Evolutionary conservation across 2,113 vertebrate species (phyloP).

Genomic region (Corythaixoides concolor): DNA sequence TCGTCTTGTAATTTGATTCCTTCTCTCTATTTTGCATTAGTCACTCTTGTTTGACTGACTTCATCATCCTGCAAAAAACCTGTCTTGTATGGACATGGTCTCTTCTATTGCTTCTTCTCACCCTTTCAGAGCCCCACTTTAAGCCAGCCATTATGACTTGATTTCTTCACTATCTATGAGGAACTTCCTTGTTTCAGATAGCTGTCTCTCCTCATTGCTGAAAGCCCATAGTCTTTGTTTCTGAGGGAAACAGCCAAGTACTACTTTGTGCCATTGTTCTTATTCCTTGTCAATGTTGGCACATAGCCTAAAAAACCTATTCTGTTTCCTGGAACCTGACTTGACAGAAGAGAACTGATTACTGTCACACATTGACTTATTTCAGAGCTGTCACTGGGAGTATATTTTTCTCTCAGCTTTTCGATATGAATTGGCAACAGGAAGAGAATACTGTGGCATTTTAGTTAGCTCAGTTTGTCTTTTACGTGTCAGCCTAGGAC

Average conservation of each 20-base stretch:
- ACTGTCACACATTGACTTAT: slow-evolving; percentile 29
- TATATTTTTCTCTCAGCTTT: neutral
- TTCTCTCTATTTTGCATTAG: neutral
- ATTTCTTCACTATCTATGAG: neutral
- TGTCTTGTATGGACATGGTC: neutral
- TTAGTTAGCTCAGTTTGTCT: slow-evolving; percentile 9
- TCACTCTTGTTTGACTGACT: neutral
- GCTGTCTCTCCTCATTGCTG: neutral
- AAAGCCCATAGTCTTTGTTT: neutral
- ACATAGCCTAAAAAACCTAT: neutral
- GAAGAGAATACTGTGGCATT: slow-evolving; percentile 1
- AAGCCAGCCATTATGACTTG: neutral
- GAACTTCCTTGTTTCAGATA: neutral
- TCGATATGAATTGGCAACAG: slow-evolving; percentile 23
- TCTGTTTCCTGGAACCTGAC: neutral
- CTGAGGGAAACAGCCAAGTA: neutral
- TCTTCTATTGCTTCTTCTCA: neutral
- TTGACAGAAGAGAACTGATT: slow-evolving; percentile 51
- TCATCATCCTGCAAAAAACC: neutral
- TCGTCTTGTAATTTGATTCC: neutral
- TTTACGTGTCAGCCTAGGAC: neutral
- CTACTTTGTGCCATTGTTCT: neutral
- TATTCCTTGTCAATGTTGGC: slow-evolving; percentile 2
- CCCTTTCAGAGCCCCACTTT: neutral
- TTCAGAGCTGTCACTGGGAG: slow-evolving; percentile 37